Evolutionary conservation across 2,113 vertebrate genomes (phyloP), one percentile per base, ranked within the genome.

Genomic region (Poeciliopsis occidentalis): DNA sequence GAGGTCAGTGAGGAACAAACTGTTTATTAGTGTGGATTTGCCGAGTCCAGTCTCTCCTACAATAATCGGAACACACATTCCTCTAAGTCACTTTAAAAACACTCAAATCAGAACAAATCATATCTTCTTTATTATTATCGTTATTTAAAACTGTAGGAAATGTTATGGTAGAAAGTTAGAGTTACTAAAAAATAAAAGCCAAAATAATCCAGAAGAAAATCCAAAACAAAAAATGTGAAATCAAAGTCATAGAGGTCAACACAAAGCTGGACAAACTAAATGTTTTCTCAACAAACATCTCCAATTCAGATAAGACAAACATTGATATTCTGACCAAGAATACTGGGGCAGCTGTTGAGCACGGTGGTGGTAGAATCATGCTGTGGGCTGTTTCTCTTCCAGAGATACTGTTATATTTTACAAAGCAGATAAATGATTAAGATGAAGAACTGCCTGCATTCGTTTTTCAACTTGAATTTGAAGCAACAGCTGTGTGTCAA

Each of bases 11-110:
- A 99, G 95, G 91, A 98, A 99, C 80, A 99, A 95, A 87, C 97
- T 98, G 89, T 98, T 98, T 78, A 99, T 93, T 1, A 99, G 91
- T 1, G 97, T 99, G 66, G 98, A 99, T 89, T 99, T 99, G 37
- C 97, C 97, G 15, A 99, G 95, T 44, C 97, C 97, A 0, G 97
- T 96, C 79, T 99, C 97, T 60, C 98, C 98, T 99, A 69, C 22
- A 37, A n/a, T 37, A 8, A 41, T 13, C 11, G 24, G 24, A n/a
- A n/a, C 22, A 10, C 24, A 22, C 5, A 8, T 57, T 57, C 2
- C 7, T 57, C 51, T 10, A n/a, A 3, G 7, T 7, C 47, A 51
- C 19, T 51, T 51, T 10, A 6, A 24, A 19, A 24, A 22, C 2
- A 54, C 24, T 57, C 22, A 24, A n/a, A 24, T 57, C 10, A 24